phyloP scores from a whole-genome alignment of 2,113 vertebrate genomes.

The Petaurus breviceps region DNA sequence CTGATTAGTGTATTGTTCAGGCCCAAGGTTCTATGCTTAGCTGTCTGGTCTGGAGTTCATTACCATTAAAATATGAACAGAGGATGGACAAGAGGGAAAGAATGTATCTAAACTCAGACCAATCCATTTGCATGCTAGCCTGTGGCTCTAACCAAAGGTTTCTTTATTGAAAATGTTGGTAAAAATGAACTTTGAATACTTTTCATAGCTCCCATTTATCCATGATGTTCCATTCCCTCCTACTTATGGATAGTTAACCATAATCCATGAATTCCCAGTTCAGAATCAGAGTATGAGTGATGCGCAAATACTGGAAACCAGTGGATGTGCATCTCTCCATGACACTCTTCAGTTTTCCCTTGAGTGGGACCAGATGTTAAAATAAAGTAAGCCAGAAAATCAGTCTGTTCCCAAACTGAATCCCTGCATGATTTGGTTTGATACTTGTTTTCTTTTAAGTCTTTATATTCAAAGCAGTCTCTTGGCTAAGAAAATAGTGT shows the following conservation, averaged over 20 bases:
- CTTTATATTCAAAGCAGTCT: background rate
- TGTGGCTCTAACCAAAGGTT: background rate
- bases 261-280: background rate
- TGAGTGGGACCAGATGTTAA: background rate
- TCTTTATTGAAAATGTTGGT: background rate
- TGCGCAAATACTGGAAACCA: background rate
- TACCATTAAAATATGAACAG: background rate
- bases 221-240: background rate
- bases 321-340: background rate
- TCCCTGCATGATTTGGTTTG: background rate
- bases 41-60: background rate
- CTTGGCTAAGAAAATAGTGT: background rate
- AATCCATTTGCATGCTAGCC: no score
- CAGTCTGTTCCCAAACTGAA: background rate
- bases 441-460: slow-evolving; percentile 9
- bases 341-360: background rate
- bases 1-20: background rate
- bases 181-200: background rate
- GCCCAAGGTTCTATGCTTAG: background rate
- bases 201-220: background rate
- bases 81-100: background rate
- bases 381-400: background rate
- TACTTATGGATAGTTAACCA: background rate
- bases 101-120: background rate
- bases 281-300: background rate